Base-by-base conservation (phyloP, 2,797 vertebrate species). In the Zenarchopterus dispar region DNA sequence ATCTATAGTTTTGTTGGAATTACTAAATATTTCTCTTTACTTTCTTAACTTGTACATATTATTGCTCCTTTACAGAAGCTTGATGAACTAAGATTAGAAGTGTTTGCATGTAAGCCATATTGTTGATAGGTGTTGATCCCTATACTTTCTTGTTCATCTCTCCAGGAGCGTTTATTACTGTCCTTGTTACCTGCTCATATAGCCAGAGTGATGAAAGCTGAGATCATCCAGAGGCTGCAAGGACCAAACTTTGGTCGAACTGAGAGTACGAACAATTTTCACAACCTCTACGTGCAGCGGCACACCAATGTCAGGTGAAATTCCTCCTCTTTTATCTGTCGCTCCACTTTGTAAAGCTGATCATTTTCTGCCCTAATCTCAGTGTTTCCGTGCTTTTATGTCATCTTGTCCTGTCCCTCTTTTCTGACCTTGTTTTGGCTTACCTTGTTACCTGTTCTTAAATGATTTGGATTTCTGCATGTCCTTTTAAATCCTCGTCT, bases 181-280 rank as follows among this genome's bases (percentile, higher is more conserved):
- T 99, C 97, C 56, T 78, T 99, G 57, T 91, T 99, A 62, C 97
- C 97, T 0, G 94, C 97, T 65, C 97, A 99, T 73, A 99, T 99
- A 15, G 97, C 97, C 62, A 91, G 95, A 85, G 97, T 98, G 79
- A 99, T 99, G 97, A 99, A 99, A 80, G 96, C 96, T 0, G 97
- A 99, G 91, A 99, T 99, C 83, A 99, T 99, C 86, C 97, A 98
- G 88, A 91, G 97, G 75, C 88, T 99, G 39, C 95, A 99, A 84
- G 97, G 96, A 36, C 97, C 97, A 13, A 97, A 96, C 73, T 96
- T 96, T 1, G 97, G 97, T 44, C 95, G 97, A 48, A 90, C 95
- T 11, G 97, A 99, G 85, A 99, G 96, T 85, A 95, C 96, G 69
- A 99, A 99, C 93, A 99, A 99, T 89, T 99, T 99, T 71, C 97